phyloP scores from a whole-genome alignment of 2,113 vertebrate genomes.

The Platichthys flesus region DNA sequence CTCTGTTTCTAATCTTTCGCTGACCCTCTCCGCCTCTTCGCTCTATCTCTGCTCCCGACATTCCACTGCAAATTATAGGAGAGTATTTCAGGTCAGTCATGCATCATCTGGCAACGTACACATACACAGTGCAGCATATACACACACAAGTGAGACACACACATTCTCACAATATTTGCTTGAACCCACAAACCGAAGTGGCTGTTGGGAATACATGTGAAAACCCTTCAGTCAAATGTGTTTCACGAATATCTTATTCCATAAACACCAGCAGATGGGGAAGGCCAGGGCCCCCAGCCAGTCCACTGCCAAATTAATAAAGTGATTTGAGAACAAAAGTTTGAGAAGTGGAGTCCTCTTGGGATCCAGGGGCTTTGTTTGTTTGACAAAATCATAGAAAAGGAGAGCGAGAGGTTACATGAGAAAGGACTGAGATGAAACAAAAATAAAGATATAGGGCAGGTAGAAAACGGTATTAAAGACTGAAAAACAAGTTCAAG shows the following conservation, averaged over 20 bases:
- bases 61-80: slow-evolving; percentile 62
- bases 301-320: slow-evolving; percentile 63
- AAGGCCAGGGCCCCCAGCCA: slow-evolving; percentile 5
- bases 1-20: slow-evolving; percentile 29
- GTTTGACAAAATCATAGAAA: slow-evolving; percentile 27
- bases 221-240: slow-evolving; percentile 57
- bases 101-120: slow-evolving; percentile 50
- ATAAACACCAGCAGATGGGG: slow-evolving; percentile 60
- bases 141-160: slow-evolving; percentile 21
- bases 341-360: slow-evolving; percentile 33
- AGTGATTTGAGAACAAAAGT: slow-evolving; percentile 51
- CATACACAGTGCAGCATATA: slow-evolving; percentile 17
- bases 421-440: slow-evolving; percentile 1
- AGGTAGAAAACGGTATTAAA: slow-evolving; percentile 8
- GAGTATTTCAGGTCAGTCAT: slow-evolving; percentile 47
- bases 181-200: slow-evolving; percentile 55
- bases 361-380: slow-evolving; percentile 46
- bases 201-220: slow-evolving; percentile 65
- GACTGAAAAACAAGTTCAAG: slow-evolving; percentile 9
- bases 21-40: slow-evolving; percentile 32
- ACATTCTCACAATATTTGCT: slow-evolving; percentile 48
- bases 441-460: neutral
- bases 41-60: slow-evolving; percentile 53
- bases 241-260: slow-evolving; percentile 66
- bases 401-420: neutral